Percentiles rank a stretch among this genome's conserved stretches.
phyloP scores from a whole-genome alignment of 2,113 vertebrate genomes.

The Nipponia nippon region DNA sequence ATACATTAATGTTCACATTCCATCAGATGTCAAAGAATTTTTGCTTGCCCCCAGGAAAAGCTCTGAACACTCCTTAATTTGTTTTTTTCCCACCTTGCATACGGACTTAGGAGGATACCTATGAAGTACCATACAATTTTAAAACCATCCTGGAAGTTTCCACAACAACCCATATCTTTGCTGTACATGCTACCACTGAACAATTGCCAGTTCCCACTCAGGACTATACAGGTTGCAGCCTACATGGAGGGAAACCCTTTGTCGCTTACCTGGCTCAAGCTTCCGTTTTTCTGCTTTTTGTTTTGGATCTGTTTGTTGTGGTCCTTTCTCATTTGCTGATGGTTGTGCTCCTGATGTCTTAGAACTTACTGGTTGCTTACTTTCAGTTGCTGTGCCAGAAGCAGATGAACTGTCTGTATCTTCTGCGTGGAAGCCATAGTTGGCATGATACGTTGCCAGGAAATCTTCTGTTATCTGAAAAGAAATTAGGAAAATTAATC shows the following conservation, averaged over 20 bases:
- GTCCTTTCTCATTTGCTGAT: constrained; percentile 23
- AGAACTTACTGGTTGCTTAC: not conserved
- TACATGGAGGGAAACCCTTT: not conserved
- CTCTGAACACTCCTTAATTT: not conserved
- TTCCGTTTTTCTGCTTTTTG: constrained; percentile 90
- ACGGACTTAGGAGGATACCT: not conserved
- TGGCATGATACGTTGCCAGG: constrained; percentile 91
- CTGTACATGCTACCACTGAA: not conserved
- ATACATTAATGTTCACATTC: not conserved
- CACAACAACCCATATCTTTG: not conserved
- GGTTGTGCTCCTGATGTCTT: constrained; percentile 17
- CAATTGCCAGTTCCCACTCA: not conserved
- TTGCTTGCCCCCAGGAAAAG: not conserved
- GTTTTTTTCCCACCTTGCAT: not conserved
- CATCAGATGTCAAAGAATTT: not conserved
- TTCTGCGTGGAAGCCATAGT: constrained; percentile 86
- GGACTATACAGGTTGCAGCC: not conserved
- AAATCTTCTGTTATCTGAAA: constrained; percentile 94
- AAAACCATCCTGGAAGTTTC: not conserved
- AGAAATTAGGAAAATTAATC: not conserved
- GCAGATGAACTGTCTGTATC: constrained; percentile 61
- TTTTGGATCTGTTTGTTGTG: constrained; percentile 72
- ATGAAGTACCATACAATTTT: not conserved
- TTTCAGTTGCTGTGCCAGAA: constrained; percentile 35
- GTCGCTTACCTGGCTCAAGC: constrained; percentile 80